phyloP scores from a whole-genome alignment of 2,888 invertebrate species.

The Drosophila lutescens region DNA sequence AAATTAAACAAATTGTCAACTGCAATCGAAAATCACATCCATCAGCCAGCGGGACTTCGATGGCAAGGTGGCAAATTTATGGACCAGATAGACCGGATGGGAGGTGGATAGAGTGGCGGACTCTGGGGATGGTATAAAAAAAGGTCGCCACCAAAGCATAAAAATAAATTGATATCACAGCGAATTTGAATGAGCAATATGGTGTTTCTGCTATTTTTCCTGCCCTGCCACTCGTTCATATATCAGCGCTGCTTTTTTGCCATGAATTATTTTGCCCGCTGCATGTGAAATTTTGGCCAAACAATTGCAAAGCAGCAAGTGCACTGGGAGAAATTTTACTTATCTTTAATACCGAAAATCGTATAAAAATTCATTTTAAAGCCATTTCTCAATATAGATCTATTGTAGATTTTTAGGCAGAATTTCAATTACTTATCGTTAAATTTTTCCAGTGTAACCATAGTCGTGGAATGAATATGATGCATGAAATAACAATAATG shows the following conservation, averaged over 20 bases:
- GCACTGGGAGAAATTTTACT: neutral
- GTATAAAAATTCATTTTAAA: too few species aligned
- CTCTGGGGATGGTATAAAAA: slow-evolving; percentile 15
- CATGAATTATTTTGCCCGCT: slow-evolving; percentile 69
- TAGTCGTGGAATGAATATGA: slow-evolving; percentile 62
- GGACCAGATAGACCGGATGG: slow-evolving; percentile 2
- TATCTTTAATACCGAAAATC: too few species aligned
- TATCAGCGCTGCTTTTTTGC: slow-evolving; percentile 40
- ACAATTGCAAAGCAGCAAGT: slow-evolving; percentile 57
- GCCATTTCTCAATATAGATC: neutral
- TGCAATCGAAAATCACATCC: slow-evolving; percentile 60
- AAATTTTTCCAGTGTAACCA: slow-evolving; percentile 9
- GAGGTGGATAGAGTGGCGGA: neutral
- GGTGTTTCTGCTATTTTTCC: slow-evolving; percentile 28
- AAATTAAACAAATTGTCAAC: slow-evolving; percentile 53
- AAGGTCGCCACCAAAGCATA: slow-evolving; percentile 49
- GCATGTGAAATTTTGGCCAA: slow-evolving; percentile 73
- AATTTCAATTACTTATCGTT: too few species aligned
- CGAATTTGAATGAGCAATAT: slow-evolving; percentile 62
- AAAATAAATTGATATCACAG: slow-evolving; percentile 73
- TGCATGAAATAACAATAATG: slow-evolving; percentile 79
- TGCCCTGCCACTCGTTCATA: slow-evolving; percentile 38
- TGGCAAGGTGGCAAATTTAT: slow-evolving; percentile 17
- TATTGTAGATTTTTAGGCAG: too few species aligned
- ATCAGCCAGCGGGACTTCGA: slow-evolving; percentile 36